Conservation (phyloP, 2,888 invertebrate species). For the Callimorpha dominula region DNA sequence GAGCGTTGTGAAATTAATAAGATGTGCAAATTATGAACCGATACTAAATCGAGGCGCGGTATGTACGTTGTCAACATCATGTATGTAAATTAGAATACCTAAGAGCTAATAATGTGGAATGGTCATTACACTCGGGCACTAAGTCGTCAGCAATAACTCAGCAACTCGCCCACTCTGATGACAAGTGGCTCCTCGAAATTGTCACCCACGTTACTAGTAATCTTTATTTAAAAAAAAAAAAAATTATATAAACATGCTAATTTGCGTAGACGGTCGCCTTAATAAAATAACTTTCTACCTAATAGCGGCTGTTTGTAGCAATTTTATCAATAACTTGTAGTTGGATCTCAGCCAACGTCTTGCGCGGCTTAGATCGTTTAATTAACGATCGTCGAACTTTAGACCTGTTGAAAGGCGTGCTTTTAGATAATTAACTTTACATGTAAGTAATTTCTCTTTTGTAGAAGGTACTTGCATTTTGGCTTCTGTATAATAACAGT, state of each 20-base stretch:
- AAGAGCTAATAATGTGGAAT: constrained; percentile 60
- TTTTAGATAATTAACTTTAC: constrained; percentile 76
- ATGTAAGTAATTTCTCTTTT: constrained; percentile 63
- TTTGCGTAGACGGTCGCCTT: constrained; percentile 61
- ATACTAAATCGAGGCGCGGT: constrained; percentile 63
- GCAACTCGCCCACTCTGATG: constrained; percentile 62
- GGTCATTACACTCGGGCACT: constrained; percentile 35
- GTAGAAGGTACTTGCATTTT: constrained; percentile 59
- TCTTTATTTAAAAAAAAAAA: too few relatives aligned
- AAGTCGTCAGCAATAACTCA: constrained; percentile 52
- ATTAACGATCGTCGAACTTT: constrained; percentile 85
- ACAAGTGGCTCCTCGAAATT: constrained; percentile 65
- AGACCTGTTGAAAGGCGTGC: constrained; percentile 84
- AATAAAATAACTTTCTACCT: constrained; percentile 71
- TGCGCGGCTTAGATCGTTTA: constrained; percentile 82
- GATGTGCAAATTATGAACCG: constrained; percentile 64
- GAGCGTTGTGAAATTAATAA: constrained; percentile 73
- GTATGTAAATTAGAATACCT: constrained; percentile 63
- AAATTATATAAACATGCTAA: constrained; percentile 72
- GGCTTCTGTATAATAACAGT: constrained; percentile 47
- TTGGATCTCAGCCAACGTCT: constrained; percentile 78
- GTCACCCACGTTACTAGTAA: too few relatives aligned
- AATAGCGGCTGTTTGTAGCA: constrained; percentile 73
- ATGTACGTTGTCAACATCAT: constrained; percentile 62
- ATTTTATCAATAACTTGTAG: constrained; percentile 78